Evolutionary conservation across 2,888 invertebrate genomes (phyloP), one percentile per base, ranked within the genome.

Genomic region (Zhengitettix transpicula): DNA sequence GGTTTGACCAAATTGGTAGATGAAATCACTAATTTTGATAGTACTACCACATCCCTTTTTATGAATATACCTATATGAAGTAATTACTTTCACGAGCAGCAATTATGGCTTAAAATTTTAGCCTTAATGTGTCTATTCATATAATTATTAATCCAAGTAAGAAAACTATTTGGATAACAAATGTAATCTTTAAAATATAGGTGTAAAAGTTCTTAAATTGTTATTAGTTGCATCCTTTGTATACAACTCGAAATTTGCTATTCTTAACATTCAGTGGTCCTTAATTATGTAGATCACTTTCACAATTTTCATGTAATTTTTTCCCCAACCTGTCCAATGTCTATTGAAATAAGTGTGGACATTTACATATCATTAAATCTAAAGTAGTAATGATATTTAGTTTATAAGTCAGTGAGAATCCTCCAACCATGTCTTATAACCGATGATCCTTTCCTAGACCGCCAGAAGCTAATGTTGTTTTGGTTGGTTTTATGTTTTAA

Each of bases 331-430:
- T 17, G 16, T 41, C 55, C 55, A 55, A 55, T 28, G 28, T 17
- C 55, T 40, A 56, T 28, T 44, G 40, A 41, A 28, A 52, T 16
- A 63, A 63, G 64, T 64, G 63, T 64, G 64, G 63, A 63, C 63
- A 64, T 62, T 64, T 64, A 64, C 64, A 64, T 59, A 61, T 56
- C 58, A 58, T 52, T 60, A 47, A 42, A 14, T 56, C 40, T 61
- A 57, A 42, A 54, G 58, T 59, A 57, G 57, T 62, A 58, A 55
- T 57, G 42, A 28, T 55, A 14, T 40, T 12, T 55, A 55, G 55
- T 41, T 55, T 28, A 40, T 55, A 55, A 55, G 55, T 40, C 28
- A 14, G 17, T 2, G 28, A 55, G n/a, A 14, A 47, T n/a, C 47
- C 12, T 47, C 8, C 3, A 14, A 47, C 12, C 47, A 14, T 47